Evolutionary conservation across 2,113 vertebrate species (phyloP).

Genomic region (Lethenteron camtschaticum): DNA sequence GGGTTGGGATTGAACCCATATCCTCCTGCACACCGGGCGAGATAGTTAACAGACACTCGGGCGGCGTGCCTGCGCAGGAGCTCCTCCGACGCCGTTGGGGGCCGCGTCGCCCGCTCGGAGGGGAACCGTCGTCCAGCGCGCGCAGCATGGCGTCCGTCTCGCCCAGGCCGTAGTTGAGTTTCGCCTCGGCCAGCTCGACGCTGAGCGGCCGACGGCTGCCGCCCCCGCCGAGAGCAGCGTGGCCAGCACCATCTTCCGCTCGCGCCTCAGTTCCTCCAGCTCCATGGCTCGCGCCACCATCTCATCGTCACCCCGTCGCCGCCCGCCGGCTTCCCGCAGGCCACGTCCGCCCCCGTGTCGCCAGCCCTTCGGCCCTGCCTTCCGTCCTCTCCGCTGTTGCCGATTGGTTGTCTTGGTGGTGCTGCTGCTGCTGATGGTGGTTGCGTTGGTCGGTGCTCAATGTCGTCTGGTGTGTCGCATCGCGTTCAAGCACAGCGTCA

Average conservation of each 20-base stretch:
- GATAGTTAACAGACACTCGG: too few species aligned
- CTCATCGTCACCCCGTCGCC: conserved; percentile 8
- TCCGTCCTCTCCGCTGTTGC: conserved; percentile 12
- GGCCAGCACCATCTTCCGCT: conserved; percentile 46
- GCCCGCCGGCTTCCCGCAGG: conserved; percentile 9
- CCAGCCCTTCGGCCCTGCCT: conserved; percentile 10
- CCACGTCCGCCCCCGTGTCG: not conserved
- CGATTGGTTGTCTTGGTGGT: not conserved
- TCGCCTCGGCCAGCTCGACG: conserved; percentile 60
- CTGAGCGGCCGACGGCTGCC: conserved; percentile 21
- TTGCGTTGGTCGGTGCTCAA: too few species aligned
- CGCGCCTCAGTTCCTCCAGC: conserved; percentile 31
- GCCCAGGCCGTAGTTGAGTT: conserved; percentile 49
- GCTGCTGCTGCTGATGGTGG: conserved; percentile 9
- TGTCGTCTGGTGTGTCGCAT: too few species aligned
- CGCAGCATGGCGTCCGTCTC: conserved; percentile 53
- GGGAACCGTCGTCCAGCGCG: conserved; percentile 22
- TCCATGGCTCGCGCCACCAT: conserved; percentile 21
- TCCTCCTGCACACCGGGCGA: too few species aligned
- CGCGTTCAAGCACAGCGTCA: too few species aligned
- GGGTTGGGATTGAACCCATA: too few species aligned
- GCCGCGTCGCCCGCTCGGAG: not conserved
- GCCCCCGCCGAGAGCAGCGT: conserved; percentile 17
- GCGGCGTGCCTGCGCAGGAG: too few species aligned
- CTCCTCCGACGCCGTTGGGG: not conserved